Evolutionary conservation across 2,113 vertebrate genomes (phyloP).

Genomic region (Nothocercus julius): DNA sequence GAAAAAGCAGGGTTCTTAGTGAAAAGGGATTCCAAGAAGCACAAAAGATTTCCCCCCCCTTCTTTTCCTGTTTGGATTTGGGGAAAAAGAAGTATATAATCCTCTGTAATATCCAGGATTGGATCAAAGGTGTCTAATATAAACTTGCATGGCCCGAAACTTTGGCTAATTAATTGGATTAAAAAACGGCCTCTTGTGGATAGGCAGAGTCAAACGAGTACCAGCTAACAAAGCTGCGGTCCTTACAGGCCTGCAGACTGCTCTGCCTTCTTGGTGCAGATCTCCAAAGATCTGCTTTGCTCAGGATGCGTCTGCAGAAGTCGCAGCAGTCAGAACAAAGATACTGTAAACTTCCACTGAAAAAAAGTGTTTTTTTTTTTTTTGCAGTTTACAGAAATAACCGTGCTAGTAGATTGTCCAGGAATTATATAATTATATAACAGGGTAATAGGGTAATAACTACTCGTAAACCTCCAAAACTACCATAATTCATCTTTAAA

Average conservation of each 20-base stretch:
- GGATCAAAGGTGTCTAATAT: background rate
- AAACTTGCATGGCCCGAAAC: background rate
- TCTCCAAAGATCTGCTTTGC: background rate
- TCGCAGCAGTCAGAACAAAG: background rate
- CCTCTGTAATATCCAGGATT: background rate
- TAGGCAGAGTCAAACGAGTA: background rate
- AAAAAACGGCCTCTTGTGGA: background rate
- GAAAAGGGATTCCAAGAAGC: background rate
- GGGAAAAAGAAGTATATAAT: background rate
- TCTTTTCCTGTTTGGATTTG: background rate
- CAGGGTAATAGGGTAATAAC: background rate
- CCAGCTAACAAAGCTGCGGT: background rate
- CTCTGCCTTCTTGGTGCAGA: accelerated
- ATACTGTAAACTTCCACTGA: background rate
- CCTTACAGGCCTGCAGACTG: background rate
- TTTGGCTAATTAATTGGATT: background rate
- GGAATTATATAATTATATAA: background rate
- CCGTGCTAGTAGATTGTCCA: accelerated
- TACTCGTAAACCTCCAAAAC: background rate
- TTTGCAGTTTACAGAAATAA: background rate
- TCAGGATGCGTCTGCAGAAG: background rate
- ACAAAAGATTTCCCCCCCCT: background rate
- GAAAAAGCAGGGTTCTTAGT: background rate
- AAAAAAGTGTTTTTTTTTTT: background rate
- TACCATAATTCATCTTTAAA: background rate